Conservation (phyloP, 2,113 vertebrate species). For the Malurus elegans region DNA sequence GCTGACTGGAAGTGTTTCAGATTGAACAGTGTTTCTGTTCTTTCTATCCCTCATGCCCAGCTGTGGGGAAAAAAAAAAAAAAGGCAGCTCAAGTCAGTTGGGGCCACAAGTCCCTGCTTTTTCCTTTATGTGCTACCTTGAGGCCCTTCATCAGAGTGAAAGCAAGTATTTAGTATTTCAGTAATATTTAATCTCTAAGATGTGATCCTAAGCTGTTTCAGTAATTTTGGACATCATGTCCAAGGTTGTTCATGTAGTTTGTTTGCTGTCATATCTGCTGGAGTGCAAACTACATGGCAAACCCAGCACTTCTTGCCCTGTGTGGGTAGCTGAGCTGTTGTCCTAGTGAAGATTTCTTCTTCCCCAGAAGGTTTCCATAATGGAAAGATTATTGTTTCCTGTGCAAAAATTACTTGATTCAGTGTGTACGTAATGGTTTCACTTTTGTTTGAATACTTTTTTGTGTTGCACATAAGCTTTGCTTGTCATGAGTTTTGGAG, state of each 20-base stretch:
- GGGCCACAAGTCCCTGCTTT: not conserved
- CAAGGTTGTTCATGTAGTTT: not conserved
- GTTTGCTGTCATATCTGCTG: not conserved
- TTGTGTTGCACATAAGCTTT: rapidly evolving
- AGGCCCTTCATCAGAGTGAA: not conserved
- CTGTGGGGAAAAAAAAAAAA: not conserved
- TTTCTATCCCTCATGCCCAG: not conserved
- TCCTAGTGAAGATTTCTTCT: not conserved
- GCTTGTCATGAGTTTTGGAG: not conserved
- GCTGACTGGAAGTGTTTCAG: not conserved
- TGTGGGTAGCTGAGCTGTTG: not conserved
- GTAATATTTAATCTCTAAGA: not conserved
- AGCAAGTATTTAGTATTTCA: not conserved
- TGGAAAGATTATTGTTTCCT: not conserved
- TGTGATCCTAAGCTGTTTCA: not conserved
- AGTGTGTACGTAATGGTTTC: not conserved
- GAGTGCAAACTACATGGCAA: not conserved
- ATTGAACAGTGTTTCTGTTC: not conserved
- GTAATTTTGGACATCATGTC: not conserved
- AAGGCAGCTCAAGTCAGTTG: not conserved
- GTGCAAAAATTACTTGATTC: not conserved
- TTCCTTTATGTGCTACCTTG: not conserved
- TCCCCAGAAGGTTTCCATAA: not conserved
- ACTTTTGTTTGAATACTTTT: not conserved
- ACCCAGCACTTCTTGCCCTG: rapidly evolving